phyloP scores from a whole-genome alignment of 2,888 invertebrate genomes.

The Helleia helle region DNA sequence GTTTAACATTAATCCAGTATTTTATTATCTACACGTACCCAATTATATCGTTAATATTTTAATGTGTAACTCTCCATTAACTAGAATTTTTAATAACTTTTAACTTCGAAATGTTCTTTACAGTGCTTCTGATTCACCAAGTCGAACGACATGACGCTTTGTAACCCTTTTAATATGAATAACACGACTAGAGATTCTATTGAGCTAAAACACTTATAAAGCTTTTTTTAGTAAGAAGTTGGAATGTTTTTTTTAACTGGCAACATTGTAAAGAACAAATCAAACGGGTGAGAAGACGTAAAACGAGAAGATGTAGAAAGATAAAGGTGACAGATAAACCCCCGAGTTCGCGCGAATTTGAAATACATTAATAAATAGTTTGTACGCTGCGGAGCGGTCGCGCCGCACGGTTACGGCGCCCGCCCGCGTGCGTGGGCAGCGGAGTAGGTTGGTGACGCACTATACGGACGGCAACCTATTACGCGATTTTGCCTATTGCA shows the following conservation, averaged over 20 bases:
- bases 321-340: slow-evolving; percentile 21
- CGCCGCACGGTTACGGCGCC: background rate
- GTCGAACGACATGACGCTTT: slow-evolving; percentile 6
- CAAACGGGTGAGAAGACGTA: slow-evolving; percentile 22
- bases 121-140: slow-evolving; percentile 20
- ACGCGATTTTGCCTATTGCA: background rate
- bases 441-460: background rate
- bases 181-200: slow-evolving; percentile 19
- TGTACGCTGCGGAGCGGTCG: background rate
- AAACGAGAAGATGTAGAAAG: slow-evolving; percentile 17
- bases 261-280: slow-evolving; percentile 28
- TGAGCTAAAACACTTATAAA: slow-evolving; percentile 20
- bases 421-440: background rate
- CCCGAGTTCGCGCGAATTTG: slow-evolving; percentile 32
- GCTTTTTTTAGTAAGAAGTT: slow-evolving; percentile 19
- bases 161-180: slow-evolving; percentile 13
- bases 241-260: slow-evolving; percentile 26
- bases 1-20: slow-evolving; percentile 65
- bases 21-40: slow-evolving; percentile 61
- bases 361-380: background rate
- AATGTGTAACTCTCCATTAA: slow-evolving; percentile 51
- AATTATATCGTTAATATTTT: slow-evolving; percentile 48
- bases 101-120: slow-evolving; percentile 27
- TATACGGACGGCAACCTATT: background rate
- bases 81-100: slow-evolving; percentile 37